Conservation (phyloP, 1,140 invertebrate species). For the Saxidomus purpurata region DNA sequence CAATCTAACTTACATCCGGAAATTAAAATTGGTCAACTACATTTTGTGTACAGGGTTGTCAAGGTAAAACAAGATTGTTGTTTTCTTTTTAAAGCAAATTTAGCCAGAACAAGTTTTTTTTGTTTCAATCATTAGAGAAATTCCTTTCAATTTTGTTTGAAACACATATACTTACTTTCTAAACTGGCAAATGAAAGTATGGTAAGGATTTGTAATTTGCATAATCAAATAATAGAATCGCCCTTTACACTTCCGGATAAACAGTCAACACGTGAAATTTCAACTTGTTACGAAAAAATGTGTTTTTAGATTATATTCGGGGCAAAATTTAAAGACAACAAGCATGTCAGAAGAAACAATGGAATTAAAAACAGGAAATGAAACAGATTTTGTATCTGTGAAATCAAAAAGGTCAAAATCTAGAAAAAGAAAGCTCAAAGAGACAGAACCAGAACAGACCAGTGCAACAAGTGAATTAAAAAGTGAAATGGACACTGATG, state of each 20-base stretch:
- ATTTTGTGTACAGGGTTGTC: background rate
- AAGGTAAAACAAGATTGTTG: too few relatives aligned
- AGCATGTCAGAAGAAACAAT: constrained; percentile 39
- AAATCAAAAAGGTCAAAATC: constrained; percentile 76
- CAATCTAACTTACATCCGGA: background rate
- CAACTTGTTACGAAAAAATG: background rate
- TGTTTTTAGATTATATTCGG: background rate
- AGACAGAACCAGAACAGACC: constrained; percentile 26
- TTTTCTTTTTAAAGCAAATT: too few relatives aligned
- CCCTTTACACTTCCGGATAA: constrained; percentile 52
- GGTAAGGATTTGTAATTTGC: too few relatives aligned
- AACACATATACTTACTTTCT: too few relatives aligned
- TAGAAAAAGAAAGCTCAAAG: constrained; percentile 74
- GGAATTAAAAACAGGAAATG: constrained; percentile 32
- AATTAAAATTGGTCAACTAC: background rate
- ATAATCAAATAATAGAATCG: background rate
- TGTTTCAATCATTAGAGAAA: too few relatives aligned
- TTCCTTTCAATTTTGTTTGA: too few relatives aligned
- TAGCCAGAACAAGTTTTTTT: too few relatives aligned
- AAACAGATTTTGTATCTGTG: constrained; percentile 69
- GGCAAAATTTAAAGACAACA: background rate
- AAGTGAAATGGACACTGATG: constrained; percentile 58
- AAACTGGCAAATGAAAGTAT: too few relatives aligned
- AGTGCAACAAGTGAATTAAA: background rate
- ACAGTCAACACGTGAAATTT: constrained; percentile 61